These are phyloP conservation scores for Sebastes matsubarae DNA, from an alignment of 2,797 vertebrate species.

Conservation along the genomic window DNA sequence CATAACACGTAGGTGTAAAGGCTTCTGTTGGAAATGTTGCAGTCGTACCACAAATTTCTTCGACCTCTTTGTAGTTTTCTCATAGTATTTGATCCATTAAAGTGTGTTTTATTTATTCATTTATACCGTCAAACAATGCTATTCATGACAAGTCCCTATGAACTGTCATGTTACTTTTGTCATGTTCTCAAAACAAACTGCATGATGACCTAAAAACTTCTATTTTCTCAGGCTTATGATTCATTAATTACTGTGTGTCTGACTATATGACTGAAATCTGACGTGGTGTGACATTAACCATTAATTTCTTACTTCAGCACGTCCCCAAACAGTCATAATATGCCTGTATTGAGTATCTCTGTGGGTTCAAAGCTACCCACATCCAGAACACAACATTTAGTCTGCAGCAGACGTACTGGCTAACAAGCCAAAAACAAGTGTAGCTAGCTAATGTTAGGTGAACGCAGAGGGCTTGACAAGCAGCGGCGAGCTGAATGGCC, in stretches of 20 bases:
- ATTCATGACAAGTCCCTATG: background rate
- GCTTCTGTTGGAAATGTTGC: background rate
- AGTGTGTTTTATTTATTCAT: background rate
- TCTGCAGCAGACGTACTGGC: background rate
- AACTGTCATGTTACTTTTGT: background rate
- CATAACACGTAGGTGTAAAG: background rate
- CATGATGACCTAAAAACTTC: background rate
- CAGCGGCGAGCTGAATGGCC: constrained; percentile 10
- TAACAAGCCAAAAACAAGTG: constrained; percentile 12
- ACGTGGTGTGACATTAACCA: background rate
- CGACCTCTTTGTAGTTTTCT: background rate
- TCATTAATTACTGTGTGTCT: background rate
- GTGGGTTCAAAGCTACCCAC: background rate
- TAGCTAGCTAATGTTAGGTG: background rate
- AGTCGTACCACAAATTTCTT: background rate
- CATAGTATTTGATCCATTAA: background rate
- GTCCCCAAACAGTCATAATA: background rate
- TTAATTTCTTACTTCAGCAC: background rate
- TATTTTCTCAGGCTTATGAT: background rate
- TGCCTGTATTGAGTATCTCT: background rate
- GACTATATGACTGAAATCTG: background rate
- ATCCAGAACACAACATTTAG: background rate
- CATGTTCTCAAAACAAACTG: background rate
- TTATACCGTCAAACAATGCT: background rate
- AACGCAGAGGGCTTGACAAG: constrained; percentile 2